Percentiles rank a stretch among this genome's conserved stretches.
Evolutionary conservation across 1,140 invertebrate genomes (phyloP).

Genomic region (Orius laevigatus): DNA sequence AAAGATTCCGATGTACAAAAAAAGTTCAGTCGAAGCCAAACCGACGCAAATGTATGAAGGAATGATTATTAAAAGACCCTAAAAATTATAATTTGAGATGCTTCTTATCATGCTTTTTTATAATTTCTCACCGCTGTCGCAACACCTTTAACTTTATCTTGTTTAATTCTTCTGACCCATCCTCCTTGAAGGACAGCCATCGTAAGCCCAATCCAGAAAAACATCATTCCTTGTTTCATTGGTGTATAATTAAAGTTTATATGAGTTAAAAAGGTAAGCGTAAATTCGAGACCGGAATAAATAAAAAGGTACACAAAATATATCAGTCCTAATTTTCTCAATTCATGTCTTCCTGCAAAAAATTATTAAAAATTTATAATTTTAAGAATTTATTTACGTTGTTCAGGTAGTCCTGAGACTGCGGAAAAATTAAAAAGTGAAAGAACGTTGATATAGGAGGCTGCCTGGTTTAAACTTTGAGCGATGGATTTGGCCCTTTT

Average conservation of each 20-base stretch:
- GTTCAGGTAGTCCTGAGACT: conserved; percentile 36
- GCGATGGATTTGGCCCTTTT: conserved; percentile 45
- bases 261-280: conserved; percentile 91
- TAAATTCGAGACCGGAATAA: conserved; percentile 95
- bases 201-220: conserved; percentile 76
- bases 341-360: conserved; percentile 37
- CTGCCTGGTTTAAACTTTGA: conserved; percentile 48
- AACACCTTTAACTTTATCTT: conserved; percentile 54
- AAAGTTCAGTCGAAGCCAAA: conserved; percentile 36
- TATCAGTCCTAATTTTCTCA: conserved; percentile 61
- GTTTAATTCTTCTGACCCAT: conserved; percentile 63
- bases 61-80: conserved; percentile 75
- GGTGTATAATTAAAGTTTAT: conserved; percentile 79
- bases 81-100: conserved; percentile 19
- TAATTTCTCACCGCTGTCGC: conserved; percentile 38
- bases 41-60: conserved; percentile 80
- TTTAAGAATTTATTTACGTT: conserved; percentile 18
- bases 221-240: conserved; percentile 97
- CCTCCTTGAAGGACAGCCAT: conserved; percentile 91
- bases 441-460: conserved; percentile 54
- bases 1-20: conserved; percentile 65
- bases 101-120: neutral
- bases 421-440: conserved; percentile 51
- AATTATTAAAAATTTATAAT: neutral
- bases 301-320: conserved; percentile 95